These are phyloP conservation scores for Chelmon rostratus DNA, from an alignment of 2,797 vertebrate species.

Conservation along the genomic window DNA sequence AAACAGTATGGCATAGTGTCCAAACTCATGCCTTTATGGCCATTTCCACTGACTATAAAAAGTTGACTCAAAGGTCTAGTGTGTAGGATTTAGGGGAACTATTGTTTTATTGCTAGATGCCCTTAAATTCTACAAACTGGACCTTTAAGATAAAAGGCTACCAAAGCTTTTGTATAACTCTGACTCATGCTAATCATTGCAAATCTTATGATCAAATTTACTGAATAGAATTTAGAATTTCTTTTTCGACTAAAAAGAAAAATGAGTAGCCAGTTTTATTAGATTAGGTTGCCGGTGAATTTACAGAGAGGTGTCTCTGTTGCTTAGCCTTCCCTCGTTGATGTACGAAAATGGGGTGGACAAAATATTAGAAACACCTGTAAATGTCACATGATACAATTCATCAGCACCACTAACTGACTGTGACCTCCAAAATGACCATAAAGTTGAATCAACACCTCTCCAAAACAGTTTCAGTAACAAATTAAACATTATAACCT, in stretches of 20 bases:
- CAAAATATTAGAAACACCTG: background rate
- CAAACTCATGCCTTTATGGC: background rate
- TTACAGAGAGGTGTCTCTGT: background rate
- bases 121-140: too few species aligned
- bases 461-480: background rate
- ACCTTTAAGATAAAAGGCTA: too few species aligned
- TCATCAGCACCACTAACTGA: background rate
- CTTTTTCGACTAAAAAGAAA: too few species aligned
- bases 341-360: background rate
- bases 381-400: background rate
- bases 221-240: too few species aligned
- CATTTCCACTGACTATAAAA: background rate
- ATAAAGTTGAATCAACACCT: background rate
- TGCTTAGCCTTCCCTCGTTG: background rate
- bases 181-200: too few species aligned
- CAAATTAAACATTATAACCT: background rate
- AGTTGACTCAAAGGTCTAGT: too few species aligned
- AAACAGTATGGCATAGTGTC: background rate
- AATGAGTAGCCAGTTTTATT: too few species aligned
- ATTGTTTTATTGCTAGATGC: too few species aligned
- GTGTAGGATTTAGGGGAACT: too few species aligned
- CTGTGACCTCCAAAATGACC: background rate
- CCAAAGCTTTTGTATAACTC: too few species aligned
- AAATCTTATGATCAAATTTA: too few species aligned
- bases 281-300: too few species aligned